These are phyloP conservation scores for Ptiloglossa arizonensis DNA, from an alignment of 1,140 invertebrate species.

Conservation along the genomic window DNA sequence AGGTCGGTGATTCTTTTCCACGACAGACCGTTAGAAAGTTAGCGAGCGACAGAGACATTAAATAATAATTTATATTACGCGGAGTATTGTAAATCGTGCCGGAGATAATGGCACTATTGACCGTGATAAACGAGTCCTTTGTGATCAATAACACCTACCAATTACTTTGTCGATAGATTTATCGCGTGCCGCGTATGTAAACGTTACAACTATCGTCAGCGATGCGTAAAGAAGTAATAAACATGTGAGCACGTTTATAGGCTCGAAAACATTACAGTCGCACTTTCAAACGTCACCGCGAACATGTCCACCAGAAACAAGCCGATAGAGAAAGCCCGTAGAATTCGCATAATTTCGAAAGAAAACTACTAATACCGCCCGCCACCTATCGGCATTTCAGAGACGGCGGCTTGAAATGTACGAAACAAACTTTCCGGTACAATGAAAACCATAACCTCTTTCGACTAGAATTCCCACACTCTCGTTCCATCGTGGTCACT, in stretches of 20 bases:
- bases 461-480: too few relatives aligned
- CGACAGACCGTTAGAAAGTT: slow-evolving; percentile 9
- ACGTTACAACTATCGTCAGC: slow-evolving; percentile 41
- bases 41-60: slow-evolving; percentile 20
- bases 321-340: not conserved
- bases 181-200: slow-evolving; percentile 15
- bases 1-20: not conserved
- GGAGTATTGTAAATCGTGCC: slow-evolving; percentile 25
- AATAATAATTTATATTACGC: slow-evolving; percentile 26
- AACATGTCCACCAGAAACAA: not conserved
- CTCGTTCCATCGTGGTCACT: too few relatives aligned
- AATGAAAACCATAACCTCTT: too few relatives aligned
- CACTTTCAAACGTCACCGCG: slow-evolving; percentile 24
- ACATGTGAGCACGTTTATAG: slow-evolving; percentile 24
- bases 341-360: slow-evolving; percentile 10
- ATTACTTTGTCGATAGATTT: slow-evolving; percentile 51
- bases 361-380: too few relatives aligned
- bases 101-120: slow-evolving; percentile 42
- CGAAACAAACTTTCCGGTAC: too few relatives aligned
- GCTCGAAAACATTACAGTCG: slow-evolving; percentile 9
- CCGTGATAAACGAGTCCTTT: slow-evolving; percentile 54
- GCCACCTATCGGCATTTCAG: too few relatives aligned
- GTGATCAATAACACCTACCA: slow-evolving; percentile 51
- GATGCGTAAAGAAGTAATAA: slow-evolving; percentile 54
- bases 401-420: too few relatives aligned